Evolutionary conservation across 2,113 vertebrate genomes (phyloP).

Genomic region (Neolamprologus cancellatus): DNA sequence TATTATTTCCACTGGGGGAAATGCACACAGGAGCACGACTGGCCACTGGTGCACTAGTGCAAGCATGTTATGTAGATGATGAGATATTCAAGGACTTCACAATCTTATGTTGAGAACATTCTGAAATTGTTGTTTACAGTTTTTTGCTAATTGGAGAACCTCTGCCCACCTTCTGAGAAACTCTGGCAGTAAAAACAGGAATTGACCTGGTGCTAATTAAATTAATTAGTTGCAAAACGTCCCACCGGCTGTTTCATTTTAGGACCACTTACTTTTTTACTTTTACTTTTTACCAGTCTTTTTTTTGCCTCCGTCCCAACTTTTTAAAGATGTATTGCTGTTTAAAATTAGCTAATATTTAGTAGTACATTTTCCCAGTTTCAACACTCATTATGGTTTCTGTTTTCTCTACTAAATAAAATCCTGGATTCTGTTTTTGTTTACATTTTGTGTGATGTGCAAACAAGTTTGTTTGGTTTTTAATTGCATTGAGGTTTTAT

Average conservation of each 20-base stretch:
- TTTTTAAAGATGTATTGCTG: neutral
- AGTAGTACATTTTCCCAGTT: neutral
- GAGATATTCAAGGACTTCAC: neutral
- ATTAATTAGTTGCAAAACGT: neutral
- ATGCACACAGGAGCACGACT: neutral
- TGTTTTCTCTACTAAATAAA: neutral
- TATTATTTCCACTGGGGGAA: neutral
- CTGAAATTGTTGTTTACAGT: neutral
- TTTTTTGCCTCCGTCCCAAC: accelerated
- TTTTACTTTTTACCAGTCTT: neutral
- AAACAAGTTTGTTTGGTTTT: neutral
- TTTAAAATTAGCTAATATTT: neutral
- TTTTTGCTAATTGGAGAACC: neutral
- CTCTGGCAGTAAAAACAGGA: neutral
- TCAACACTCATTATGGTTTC: neutral
- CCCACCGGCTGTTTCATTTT: neutral
- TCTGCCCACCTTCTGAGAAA: neutral
- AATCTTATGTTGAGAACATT: neutral
- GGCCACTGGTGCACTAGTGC: neutral
- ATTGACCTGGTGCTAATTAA: neutral
- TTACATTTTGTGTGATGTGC: neutral
- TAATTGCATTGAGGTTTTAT: neutral
- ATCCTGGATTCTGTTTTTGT: neutral
- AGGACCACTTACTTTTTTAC: neutral
- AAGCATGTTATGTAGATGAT: neutral